Percentiles rank a stretch among this genome's conserved stretches.
Evolutionary conservation across 2,797 vertebrate genomes (phyloP).

Genomic region (Petrocephalus sullivani): DNA sequence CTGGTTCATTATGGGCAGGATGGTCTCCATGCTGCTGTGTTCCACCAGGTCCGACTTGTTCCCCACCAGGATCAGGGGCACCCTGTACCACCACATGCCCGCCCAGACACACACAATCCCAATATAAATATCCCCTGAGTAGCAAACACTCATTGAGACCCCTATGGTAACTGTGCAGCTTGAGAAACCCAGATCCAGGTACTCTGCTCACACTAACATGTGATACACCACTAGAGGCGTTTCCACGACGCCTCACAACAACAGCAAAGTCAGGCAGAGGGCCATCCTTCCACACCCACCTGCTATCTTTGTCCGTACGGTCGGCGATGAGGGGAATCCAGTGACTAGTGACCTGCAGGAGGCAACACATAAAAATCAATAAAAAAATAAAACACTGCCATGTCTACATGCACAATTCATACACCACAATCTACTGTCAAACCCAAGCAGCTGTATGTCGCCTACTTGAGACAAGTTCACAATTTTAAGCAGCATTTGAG

Average conservation of each 20-base stretch:
- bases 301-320: conserved; percentile 96
- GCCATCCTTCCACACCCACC: conserved; percentile 55
- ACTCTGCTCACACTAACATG: not conserved
- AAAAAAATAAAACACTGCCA: not conserved
- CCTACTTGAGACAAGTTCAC: not conserved
- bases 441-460: not conserved
- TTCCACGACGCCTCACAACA: not conserved
- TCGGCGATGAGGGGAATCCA: conserved; percentile 99
- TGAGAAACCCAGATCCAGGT: not conserved
- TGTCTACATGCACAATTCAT: not conserved
- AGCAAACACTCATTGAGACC: not conserved
- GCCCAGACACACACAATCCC: conserved; percentile 22
- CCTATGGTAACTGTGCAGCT: not conserved
- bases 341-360: conserved; percentile 84
- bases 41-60: conserved; percentile 96
- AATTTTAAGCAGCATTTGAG: not conserved
- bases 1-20: conserved; percentile 95
- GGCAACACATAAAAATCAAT: conserved; percentile 29
- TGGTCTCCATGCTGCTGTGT: conserved; percentile 94
- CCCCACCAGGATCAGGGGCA: conserved; percentile 92
- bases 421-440: not conserved
- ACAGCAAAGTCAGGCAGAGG: not conserved
- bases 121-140: not conserved
- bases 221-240: not conserved
- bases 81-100: conserved; percentile 92